Conservation (phyloP, 2,113 vertebrate genomes). For the Petromus typicus region DNA sequence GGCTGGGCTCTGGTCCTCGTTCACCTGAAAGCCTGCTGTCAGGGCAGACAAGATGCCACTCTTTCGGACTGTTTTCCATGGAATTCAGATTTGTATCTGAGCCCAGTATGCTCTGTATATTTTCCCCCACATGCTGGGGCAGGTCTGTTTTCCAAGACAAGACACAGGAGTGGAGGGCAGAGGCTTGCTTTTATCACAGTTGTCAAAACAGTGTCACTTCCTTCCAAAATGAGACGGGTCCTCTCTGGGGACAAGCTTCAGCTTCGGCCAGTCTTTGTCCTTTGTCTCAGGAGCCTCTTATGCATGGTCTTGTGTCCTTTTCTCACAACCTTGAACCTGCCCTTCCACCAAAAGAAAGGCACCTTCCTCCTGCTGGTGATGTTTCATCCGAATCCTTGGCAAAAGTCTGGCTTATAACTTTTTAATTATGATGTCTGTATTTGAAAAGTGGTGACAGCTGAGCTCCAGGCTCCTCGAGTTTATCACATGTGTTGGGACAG, state of each 20-base stretch:
- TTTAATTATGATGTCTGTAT: slow-evolving; percentile 82
- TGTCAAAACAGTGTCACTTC: neutral
- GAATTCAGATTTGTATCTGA: slow-evolving; percentile 53
- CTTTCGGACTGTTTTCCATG: slow-evolving; percentile 47
- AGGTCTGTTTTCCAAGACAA: slow-evolving; percentile 49
- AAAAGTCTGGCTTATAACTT: slow-evolving; percentile 61
- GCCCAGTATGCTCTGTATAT: neutral
- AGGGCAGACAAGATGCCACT: slow-evolving; percentile 25
- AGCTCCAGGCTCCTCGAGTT: slow-evolving; percentile 76
- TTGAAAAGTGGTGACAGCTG: slow-evolving; percentile 84
- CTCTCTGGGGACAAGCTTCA: neutral
- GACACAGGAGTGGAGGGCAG: neutral
- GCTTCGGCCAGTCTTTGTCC: neutral
- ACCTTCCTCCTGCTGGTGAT: neutral
- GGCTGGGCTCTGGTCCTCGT: neutral
- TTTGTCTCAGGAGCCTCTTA: neutral
- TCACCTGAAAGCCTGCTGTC: neutral
- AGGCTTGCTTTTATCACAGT: neutral
- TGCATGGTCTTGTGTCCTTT: neutral
- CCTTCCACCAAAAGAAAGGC: neutral
- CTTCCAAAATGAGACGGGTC: neutral
- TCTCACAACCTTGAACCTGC: neutral
- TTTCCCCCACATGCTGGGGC: slow-evolving; percentile 50
- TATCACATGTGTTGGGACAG: slow-evolving; percentile 73
- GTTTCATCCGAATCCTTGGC: slow-evolving; percentile 62